Evolutionary conservation across 2,113 vertebrate species (phyloP), one percentile per base, ranked within the genome.

Genomic region (Hippocampus zosterae): DNA sequence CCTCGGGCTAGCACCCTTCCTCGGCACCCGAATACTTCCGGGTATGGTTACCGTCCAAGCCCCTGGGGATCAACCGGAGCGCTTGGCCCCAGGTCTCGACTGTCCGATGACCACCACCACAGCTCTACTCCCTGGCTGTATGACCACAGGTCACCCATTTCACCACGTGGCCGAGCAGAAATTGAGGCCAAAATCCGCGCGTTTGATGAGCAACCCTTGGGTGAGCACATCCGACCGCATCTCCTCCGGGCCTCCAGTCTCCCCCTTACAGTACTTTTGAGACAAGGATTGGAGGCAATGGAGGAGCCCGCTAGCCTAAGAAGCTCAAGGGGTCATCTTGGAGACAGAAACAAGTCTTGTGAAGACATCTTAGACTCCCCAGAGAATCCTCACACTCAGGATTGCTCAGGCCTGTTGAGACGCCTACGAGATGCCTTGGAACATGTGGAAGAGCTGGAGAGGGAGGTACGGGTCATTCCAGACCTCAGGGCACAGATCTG

Each of bases 211-310:
- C 92, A 93, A 41, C 87, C 88, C 3, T 44, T 88, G 5, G 82
- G 86, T 0, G 90, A 83, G 55, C 87, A 90, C 23, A 91, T 91
- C 9, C 90, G 95, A 64, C 96, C 97, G 2, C 92, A 96, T 79
- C 93, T 99, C 19, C 80, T 96, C 64, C 90, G 96, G 33, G 94
- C 96, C 1, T 95, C 95, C 74, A 99, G 97, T 89, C 88, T 98
- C 88, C 97, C 97, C 0, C 91, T 93, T 0, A 91, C 95, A 0
- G 91, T 96, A 53, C 90, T 89, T 0, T 91, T 93, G 0, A 90
- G 90, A 66, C 93, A 91, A 63, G 83, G 78, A 41, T 88, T 80
- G 0, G 91, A 91, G 69, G 84, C 78, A 52, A 82, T 67, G 0
- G 91, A 91, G 0, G 93, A 92, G 53, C 83, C 85, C 0, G 64